phyloP scores from a whole-genome alignment of 2,888 invertebrate species.

The Galerucella nymphaeae region DNA sequence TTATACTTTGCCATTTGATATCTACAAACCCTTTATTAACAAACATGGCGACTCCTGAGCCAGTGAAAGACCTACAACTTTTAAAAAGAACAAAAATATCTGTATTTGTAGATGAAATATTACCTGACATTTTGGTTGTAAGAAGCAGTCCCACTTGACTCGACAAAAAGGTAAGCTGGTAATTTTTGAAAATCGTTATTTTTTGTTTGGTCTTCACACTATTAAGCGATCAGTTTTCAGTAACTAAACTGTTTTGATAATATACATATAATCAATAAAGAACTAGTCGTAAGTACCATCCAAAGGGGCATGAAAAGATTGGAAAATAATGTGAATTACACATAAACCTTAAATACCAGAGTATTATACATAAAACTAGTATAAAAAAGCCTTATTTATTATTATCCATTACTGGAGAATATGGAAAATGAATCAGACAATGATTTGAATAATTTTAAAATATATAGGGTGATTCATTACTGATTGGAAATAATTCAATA shows the following conservation, averaged over 20 bases:
- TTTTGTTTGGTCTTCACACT: background rate
- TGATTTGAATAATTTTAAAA: no score
- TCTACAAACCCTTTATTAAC: slow-evolving; percentile 35
- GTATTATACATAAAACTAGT: background rate
- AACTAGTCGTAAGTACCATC: background rate
- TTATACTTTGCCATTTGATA: background rate
- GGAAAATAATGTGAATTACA: background rate
- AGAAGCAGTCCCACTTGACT: slow-evolving; percentile 86
- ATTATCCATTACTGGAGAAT: no score
- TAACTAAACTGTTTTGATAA: background rate
- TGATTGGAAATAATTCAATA: no score
- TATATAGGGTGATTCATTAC: no score
- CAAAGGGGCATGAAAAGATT: background rate
- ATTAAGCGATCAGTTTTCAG: background rate
- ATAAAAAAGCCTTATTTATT: background rate
- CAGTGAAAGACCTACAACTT: slow-evolving; percentile 72
- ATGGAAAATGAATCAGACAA: no score
- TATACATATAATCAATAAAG: background rate
- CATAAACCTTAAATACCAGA: background rate
- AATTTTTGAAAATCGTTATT: background rate
- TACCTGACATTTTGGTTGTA: slow-evolving; percentile 84
- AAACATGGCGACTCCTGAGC: slow-evolving; percentile 78
- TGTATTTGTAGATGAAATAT: slow-evolving; percentile 83
- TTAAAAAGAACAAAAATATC: slow-evolving; percentile 77
- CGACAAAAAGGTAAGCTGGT: slow-evolving; percentile 78